Conservation (phyloP, 2,888 invertebrate species). For the Ectemnius cavifrons region DNA sequence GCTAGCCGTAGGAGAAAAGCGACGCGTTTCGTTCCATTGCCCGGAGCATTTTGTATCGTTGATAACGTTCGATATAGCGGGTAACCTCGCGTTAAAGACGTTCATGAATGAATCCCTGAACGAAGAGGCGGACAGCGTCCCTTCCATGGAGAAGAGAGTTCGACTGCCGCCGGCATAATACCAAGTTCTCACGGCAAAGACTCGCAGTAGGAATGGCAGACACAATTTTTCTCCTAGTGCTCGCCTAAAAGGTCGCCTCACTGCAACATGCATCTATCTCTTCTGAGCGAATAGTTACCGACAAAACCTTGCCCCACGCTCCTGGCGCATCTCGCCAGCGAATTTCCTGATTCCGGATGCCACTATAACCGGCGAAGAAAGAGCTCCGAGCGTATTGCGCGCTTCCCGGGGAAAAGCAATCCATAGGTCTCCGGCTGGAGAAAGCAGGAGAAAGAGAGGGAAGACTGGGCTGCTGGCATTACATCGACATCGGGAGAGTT, state of each 20-base stretch:
- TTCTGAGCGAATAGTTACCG: too few species aligned
- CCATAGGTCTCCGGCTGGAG: neutral
- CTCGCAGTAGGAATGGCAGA: neutral
- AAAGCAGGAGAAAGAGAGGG: too few species aligned
- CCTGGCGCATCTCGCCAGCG: neutral
- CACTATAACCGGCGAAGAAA: neutral
- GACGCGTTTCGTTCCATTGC: constrained; percentile 33
- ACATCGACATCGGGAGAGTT: too few species aligned
- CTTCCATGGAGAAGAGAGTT: neutral
- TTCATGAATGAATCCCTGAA: constrained; percentile 36
- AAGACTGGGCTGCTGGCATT: too few species aligned
- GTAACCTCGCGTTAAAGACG: constrained; percentile 16
- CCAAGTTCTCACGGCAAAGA: neutral
- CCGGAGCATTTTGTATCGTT: constrained; percentile 40
- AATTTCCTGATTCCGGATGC: constrained; percentile 5
- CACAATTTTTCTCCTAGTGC: neutral
- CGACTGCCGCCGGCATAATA: neutral
- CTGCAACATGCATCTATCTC: neutral
- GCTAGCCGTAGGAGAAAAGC: constrained; percentile 27
- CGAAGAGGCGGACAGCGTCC: constrained; percentile 14
- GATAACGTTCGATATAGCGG: constrained; percentile 40
- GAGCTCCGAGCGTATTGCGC: neutral
- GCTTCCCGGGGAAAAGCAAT: constrained; percentile 4
- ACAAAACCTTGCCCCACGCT: too few species aligned
- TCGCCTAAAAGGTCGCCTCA: constrained; percentile 7